A percentile compares a stretch with the other conserved stretches of the same genome.
These are phyloP conservation scores for Drosophila ambigua DNA, from an alignment of 1,140 invertebrate species.

Conservation along the genomic window DNA sequence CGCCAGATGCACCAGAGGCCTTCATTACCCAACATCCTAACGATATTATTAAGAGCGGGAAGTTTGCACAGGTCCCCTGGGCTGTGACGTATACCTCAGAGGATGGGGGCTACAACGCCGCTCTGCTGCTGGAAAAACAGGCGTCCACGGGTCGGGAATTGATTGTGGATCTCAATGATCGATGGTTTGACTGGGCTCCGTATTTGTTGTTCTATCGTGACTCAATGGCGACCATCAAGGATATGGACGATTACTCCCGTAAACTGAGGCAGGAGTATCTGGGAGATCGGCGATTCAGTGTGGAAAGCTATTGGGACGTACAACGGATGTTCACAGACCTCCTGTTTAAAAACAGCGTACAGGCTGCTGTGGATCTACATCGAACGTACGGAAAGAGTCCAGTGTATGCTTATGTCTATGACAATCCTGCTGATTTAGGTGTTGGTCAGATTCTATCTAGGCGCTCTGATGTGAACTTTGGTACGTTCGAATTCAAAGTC, in stretches of 20 bases:
- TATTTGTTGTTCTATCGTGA: conserved; percentile 56
- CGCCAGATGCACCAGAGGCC: conserved; percentile 52
- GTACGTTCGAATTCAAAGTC: too few species aligned
- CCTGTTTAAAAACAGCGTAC: conserved; percentile 55
- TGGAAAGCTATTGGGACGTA: conserved; percentile 48
- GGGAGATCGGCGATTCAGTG: conserved; percentile 34
- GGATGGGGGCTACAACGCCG: conserved; percentile 85
- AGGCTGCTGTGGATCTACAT: conserved; percentile 47
- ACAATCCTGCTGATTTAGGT: conserved; percentile 52
- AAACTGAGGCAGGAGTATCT: conserved; percentile 48
- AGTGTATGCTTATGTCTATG: conserved; percentile 58
- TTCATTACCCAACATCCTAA: conserved; percentile 85
- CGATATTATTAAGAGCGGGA: conserved; percentile 84
- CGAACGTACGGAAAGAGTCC: conserved; percentile 31
- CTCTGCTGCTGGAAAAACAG: conserved; percentile 48
- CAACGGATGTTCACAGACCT: conserved; percentile 62
- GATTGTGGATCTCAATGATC: conserved; percentile 46
- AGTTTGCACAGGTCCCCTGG: conserved; percentile 85
- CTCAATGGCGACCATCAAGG: conserved; percentile 24
- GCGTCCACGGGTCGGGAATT: conserved; percentile 5
- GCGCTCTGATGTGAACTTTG: too few species aligned
- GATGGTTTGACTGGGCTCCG: conserved; percentile 56
- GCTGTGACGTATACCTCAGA: conserved; percentile 84
- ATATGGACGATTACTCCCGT: conserved; percentile 50
- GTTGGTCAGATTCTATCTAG: neutral